Conservation (phyloP, 2,888 invertebrate genomes). For the Ctenicera cuprea region DNA sequence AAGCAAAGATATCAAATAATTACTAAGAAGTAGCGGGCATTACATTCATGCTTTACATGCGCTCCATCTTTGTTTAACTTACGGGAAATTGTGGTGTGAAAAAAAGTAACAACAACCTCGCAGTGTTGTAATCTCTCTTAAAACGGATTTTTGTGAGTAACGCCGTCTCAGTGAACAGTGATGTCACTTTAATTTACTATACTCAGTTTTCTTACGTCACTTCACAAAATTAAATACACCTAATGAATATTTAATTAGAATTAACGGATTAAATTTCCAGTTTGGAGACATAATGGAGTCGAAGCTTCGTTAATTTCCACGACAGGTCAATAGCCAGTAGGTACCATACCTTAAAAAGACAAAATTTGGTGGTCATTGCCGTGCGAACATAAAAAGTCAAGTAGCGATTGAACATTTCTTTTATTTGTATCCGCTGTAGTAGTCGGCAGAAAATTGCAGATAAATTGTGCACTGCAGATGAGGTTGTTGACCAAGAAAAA, state of each 20-base stretch:
- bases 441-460: too few species aligned
- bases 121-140: background rate
- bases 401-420: too few species aligned
- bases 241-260: slow-evolving; percentile 22
- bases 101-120: background rate
- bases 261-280: slow-evolving; percentile 8
- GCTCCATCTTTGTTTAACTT: background rate
- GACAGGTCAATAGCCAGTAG: background rate
- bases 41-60: background rate
- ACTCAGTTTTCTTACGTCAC: background rate
- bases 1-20: background rate
- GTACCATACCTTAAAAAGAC: background rate
- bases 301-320: background rate
- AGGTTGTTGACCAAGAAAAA: too few species aligned
- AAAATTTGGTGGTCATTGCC: background rate
- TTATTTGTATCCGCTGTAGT: too few species aligned
- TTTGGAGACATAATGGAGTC: background rate
- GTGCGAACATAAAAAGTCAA: too few species aligned
- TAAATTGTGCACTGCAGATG: too few species aligned
- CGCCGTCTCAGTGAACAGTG: background rate
- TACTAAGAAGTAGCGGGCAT: background rate
- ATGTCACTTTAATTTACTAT: slow-evolving; percentile 19
- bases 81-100: background rate
- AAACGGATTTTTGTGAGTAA: background rate
- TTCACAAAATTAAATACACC: slow-evolving; percentile 8